phyloP scores from a whole-genome alignment of 1,140 invertebrate genomes.

The Heterodera schachtii region DNA sequence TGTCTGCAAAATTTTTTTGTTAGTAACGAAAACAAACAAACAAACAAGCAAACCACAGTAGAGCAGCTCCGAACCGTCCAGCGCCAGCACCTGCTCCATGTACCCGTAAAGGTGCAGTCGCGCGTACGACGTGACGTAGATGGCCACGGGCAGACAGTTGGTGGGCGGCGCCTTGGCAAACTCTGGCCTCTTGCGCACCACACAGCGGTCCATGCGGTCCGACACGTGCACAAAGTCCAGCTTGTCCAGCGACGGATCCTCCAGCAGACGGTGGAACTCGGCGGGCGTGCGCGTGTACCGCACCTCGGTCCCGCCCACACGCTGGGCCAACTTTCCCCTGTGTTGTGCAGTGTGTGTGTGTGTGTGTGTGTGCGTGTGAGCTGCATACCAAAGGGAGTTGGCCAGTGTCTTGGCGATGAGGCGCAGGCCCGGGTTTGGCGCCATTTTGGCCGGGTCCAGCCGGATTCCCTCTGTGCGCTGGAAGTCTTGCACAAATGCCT shows the following conservation, averaged over 20 bases:
- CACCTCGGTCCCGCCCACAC: not conserved
- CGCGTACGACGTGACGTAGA: conserved; percentile 1
- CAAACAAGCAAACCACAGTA: not conserved
- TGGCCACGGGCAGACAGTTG: conserved; percentile 2
- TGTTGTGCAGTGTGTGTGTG: too few species aligned
- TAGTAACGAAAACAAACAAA: too few species aligned
- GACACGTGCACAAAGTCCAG: conserved; percentile 14
- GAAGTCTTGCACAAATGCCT: not conserved
- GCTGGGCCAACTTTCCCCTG: conserved; percentile 10
- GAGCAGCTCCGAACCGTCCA: not conserved
- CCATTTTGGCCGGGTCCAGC: not conserved
- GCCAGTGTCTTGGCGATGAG: conserved; percentile 8
- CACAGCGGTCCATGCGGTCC: not conserved
- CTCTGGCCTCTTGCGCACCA: conserved; percentile 1
- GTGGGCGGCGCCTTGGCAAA: conserved; percentile 8
- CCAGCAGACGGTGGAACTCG: not conserved
- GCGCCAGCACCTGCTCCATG: conserved; percentile 4
- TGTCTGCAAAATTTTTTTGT: not conserved
- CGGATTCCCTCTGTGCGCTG: not conserved
- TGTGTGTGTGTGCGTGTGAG: too few species aligned
- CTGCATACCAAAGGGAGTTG: not conserved
- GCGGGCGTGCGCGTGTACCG: conserved; percentile 1
- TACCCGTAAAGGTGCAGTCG: conserved; percentile 6
- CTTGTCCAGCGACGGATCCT: not conserved
- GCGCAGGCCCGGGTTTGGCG: conserved; percentile 3